Percentiles rank a stretch among this genome's conserved stretches.
Evolutionary conservation across 2,797 vertebrate species (phyloP).

Genomic region (Acanthis flammea): DNA sequence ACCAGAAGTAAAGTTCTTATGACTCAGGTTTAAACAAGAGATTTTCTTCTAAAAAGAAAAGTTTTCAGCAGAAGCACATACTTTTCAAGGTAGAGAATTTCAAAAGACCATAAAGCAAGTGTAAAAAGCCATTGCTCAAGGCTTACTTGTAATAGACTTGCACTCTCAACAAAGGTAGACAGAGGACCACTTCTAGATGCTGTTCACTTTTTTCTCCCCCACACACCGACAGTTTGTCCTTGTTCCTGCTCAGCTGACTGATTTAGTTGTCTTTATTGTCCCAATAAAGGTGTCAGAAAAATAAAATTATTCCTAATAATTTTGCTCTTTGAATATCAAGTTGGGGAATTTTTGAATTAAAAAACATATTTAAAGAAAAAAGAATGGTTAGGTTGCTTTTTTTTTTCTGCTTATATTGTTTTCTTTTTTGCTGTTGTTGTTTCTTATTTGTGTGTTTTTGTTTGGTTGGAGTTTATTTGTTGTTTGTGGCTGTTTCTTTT

Average conservation of each 20-base stretch:
- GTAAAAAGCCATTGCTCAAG: neutral
- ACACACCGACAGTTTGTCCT: neutral
- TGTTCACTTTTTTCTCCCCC: neutral
- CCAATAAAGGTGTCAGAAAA: neutral
- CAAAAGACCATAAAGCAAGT: neutral
- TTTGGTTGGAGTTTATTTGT: neutral
- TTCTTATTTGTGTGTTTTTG: neutral
- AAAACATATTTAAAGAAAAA: neutral
- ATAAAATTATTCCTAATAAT: neutral
- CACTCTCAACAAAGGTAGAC: neutral
- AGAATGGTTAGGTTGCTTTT: rapidly evolving
- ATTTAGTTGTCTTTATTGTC: neutral
- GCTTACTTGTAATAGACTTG: neutral
- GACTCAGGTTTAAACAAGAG: neutral
- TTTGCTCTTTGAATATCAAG: neutral
- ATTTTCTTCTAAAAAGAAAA: neutral
- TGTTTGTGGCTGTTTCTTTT: neutral
- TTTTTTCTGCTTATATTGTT: neutral
- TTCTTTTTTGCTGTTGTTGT: neutral
- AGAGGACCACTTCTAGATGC: neutral
- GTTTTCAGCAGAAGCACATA: neutral
- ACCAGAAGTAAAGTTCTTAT: neutral
- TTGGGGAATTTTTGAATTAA: neutral
- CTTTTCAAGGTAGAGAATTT: neutral
- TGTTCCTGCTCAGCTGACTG: neutral